Evolutionary conservation across 2,888 invertebrate species (phyloP), one percentile per base, ranked within the genome.

Genomic region (Tachina lurida): DNA sequence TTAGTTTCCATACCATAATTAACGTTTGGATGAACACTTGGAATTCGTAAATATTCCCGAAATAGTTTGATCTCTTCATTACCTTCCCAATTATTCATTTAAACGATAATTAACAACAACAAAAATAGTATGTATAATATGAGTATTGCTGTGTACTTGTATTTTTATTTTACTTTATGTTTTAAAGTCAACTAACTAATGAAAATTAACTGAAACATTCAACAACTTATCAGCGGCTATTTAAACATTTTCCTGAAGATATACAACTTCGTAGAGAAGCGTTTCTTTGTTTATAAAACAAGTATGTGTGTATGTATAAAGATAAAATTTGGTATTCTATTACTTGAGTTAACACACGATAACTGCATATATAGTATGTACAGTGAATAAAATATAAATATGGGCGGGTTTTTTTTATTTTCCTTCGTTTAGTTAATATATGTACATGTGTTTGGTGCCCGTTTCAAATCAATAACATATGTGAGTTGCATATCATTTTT

Each of bases 21-120:
- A 39, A 97, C 93, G 90, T 96, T 93, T 0, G 98, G 98, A 89
- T 98, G 98, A 1, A 97, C 97, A 58, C 97, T 97, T 8, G 97
- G 96, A 89, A 98, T 97, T 88, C 95, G 94, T 79, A 98, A 93
- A 93, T 98, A 98, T 90, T 97, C 96, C 83, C 96, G 94, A 90
- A 98, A 97, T 90, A 96, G 95, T 88, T 96, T 94, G 87, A 97
- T 95, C 87, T 96, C 95, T 89, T 94, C 93, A 89, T 94, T 93
- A 60, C 92, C 91, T 73, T 93, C 92, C 94, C 93, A 94, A 58
- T 81, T 41, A 52, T 84, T 84, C 88, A 88, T 88, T 63, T 84
- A 65, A 19, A 54, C 12, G n/a, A 45, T 9, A 15, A 19, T 17
- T 47, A 31, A 76, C 12, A 15, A 62, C 31, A 13, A 3, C 19